Percentiles rank a stretch among this genome's conserved stretches.
These are phyloP conservation scores for Microctenopoma lineatum DNA, from an alignment of 2,797 vertebrate genomes.

Conservation along the genomic window DNA sequence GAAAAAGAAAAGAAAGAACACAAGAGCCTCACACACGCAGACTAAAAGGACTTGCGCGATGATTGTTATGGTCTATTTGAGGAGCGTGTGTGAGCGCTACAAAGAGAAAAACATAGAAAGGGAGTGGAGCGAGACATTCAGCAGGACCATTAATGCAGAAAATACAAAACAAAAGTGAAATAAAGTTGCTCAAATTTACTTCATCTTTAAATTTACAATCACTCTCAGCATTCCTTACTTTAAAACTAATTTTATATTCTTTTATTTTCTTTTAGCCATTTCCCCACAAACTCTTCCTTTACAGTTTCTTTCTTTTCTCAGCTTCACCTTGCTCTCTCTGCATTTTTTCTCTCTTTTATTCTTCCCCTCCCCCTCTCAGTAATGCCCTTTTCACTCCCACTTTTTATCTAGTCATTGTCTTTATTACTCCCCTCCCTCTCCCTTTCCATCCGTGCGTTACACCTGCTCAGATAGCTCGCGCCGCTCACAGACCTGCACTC, in stretches of 20 bases:
- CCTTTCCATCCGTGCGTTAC: background rate
- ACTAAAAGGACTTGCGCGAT: constrained; percentile 18
- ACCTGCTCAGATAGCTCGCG: too few species aligned
- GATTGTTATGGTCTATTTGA: constrained; percentile 19
- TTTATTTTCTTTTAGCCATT: background rate
- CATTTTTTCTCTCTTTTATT: background rate
- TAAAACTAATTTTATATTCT: too few species aligned
- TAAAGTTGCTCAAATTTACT: too few species aligned
- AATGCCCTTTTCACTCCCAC: background rate
- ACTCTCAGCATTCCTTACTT: too few species aligned
- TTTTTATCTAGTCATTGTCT: background rate
- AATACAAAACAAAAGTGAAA: background rate
- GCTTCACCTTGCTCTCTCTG: background rate
- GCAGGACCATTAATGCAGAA: background rate
- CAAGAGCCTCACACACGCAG: background rate
- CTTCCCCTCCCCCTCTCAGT: too few species aligned
- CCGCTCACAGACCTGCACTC: too few species aligned
- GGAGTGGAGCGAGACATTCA: constrained; percentile 19
- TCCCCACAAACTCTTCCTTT: background rate
- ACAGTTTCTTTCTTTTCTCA: background rate
- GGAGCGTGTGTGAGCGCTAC: constrained; percentile 23
- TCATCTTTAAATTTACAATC: too few species aligned
- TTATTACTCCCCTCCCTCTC: background rate
- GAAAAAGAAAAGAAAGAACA: background rate
- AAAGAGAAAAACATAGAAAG: background rate